These are phyloP conservation scores for Entomobrya proxima DNA, from an alignment of 2,888 invertebrate species.

Conservation along the genomic window DNA sequence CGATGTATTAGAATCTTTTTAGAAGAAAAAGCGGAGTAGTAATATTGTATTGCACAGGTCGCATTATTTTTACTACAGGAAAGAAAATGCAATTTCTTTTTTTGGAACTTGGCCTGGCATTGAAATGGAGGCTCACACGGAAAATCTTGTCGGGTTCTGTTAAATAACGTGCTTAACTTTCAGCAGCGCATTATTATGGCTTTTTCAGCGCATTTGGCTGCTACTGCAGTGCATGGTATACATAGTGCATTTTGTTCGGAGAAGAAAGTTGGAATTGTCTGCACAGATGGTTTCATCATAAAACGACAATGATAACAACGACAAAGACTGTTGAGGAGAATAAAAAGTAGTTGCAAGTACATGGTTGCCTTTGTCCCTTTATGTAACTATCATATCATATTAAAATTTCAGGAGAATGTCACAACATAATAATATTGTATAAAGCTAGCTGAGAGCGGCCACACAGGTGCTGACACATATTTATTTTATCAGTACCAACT, in stretches of 20 bases:
- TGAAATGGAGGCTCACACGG: too few species aligned
- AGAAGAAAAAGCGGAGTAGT: too few species aligned
- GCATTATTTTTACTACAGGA: neutral
- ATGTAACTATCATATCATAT: neutral
- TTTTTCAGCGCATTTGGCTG: neutral
- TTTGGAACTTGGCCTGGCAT: too few species aligned
- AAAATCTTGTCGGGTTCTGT: neutral
- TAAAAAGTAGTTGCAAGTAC: neutral
- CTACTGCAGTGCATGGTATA: neutral
- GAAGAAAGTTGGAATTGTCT: neutral
- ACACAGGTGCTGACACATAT: too few species aligned
- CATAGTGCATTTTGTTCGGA: neutral
- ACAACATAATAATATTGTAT: neutral
- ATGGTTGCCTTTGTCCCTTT: neutral
- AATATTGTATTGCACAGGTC: neutral
- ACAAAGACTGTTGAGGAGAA: neutral
- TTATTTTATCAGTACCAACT: too few species aligned
- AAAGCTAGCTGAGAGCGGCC: too few species aligned
- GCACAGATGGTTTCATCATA: constrained; percentile 19
- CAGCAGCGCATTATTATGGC: neutral
- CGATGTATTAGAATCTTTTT: neutral
- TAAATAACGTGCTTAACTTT: neutral
- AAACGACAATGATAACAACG: neutral
- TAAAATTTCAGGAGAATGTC: constrained; percentile 1
- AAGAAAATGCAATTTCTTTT: too few species aligned